Evolutionary conservation across 2,113 vertebrate species (phyloP).

Genomic region (human (Homo sapiens)): GRCh38 chr1:196609001-196609500

Average conservation of each 20-base stretch:
- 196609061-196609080: accelerated
- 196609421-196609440: neutral
- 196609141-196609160: slow-evolving; percentile 51
- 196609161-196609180: neutral
- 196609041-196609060: accelerated
- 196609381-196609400: accelerated
- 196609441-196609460: neutral
- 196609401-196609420: neutral
- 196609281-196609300: accelerated
- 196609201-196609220: slow-evolving; percentile 33
- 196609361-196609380: neutral
- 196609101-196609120: neutral
- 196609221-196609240: neutral
- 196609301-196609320: accelerated
- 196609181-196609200: neutral
- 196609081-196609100: neutral
- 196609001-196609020: neutral
- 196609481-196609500: too few relatives aligned
- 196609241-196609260: neutral
- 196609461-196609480: neutral
- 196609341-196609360: neutral
- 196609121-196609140: neutral
- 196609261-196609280: neutral
- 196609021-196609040: neutral
- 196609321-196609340: accelerated